phyloP scores from a whole-genome alignment of 2,797 vertebrate species.

The Falco cherrug region DNA sequence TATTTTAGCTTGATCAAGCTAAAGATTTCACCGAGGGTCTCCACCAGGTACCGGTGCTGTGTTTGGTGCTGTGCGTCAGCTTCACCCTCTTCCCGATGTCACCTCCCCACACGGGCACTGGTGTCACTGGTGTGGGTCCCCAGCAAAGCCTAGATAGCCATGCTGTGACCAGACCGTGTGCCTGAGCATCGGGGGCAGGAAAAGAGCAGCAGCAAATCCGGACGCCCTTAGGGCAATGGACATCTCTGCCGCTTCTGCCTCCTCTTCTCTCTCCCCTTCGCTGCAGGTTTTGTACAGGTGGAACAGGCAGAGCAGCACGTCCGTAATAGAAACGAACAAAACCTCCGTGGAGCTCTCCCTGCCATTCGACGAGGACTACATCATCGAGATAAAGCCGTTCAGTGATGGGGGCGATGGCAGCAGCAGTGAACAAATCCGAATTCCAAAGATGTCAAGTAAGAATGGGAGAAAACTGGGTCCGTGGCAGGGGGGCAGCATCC shows the following conservation, averaged over 20 bases:
- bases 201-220: background rate
- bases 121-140: background rate
- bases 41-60: accelerated
- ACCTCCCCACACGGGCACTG: background rate
- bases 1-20: background rate
- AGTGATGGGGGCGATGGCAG: slow-evolving; percentile 96
- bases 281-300: slow-evolving; percentile 91
- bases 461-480: accelerated
- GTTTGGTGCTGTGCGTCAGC: background rate
- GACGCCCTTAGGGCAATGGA: accelerated
- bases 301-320: slow-evolving; percentile 88
- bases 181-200: background rate
- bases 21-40: background rate
- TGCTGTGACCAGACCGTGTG: accelerated
- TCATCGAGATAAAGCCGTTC: slow-evolving; percentile 93
- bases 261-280: background rate
- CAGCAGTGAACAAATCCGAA: slow-evolving; percentile 94
- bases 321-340: slow-evolving; percentile 92
- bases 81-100: background rate
- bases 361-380: slow-evolving; percentile 92
- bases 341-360: slow-evolving; percentile 94
- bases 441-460: slow-evolving; percentile 87
- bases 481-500: accelerated
- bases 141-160: background rate
- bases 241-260: background rate